Evolutionary conservation across 2,797 vertebrate genomes (phyloP).

Genomic region (Valencia hispanica): DNA sequence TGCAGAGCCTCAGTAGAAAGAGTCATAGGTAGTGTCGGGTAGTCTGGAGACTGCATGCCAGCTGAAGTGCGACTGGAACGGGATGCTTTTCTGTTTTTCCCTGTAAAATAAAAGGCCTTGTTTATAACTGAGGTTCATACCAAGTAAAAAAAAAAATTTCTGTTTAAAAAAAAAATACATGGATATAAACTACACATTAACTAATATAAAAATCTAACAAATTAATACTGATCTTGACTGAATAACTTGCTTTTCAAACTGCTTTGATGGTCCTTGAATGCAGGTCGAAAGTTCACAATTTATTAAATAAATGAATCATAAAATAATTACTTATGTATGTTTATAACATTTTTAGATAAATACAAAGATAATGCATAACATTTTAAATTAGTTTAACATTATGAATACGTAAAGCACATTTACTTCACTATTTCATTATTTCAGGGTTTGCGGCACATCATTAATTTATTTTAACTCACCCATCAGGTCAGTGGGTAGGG

Average conservation of each 20-base stretch:
- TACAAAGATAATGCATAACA: no score
- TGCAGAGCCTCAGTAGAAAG: slow-evolving; percentile 81
- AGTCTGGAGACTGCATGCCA: slow-evolving; percentile 84
- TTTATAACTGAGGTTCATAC: slow-evolving; percentile 15
- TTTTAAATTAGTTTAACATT: neutral
- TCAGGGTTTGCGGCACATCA: neutral
- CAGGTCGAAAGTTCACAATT: neutral
- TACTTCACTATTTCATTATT: no score
- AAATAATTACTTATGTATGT: no score
- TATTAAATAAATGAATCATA: neutral
- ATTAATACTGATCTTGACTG: slow-evolving; percentile 8
- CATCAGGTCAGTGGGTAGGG: neutral
- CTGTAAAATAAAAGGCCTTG: slow-evolving; percentile 77
- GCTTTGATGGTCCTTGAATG: neutral
- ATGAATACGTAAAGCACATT: neutral
- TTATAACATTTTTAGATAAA: no score
- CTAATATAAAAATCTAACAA: neutral
- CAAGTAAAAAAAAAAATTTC: neutral
- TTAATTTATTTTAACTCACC: no score
- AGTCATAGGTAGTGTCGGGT: slow-evolving; percentile 86
- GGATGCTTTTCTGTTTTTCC: slow-evolving; percentile 87
- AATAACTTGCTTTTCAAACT: neutral
- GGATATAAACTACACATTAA: neutral
- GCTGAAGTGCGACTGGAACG: slow-evolving; percentile 82
- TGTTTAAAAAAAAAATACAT: neutral